These are phyloP conservation scores for Adelosebastes latens DNA, from an alignment of 2,797 vertebrate genomes.

Conservation along the genomic window DNA sequence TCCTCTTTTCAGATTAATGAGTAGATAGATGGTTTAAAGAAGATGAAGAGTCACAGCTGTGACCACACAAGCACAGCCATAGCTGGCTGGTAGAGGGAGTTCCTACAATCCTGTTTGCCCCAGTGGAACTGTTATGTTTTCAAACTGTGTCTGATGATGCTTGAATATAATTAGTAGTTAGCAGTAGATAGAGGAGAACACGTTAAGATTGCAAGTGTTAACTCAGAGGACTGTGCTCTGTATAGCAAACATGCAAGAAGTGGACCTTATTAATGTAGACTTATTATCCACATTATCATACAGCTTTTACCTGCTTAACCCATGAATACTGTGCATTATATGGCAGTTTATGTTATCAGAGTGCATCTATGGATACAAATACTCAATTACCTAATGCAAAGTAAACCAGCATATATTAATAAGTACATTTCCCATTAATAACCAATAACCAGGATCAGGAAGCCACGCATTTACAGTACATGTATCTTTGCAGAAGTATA, in stretches of 20 bases:
- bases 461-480: not conserved
- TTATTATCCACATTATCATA: not conserved
- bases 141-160: not conserved
- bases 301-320: not conserved
- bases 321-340: not conserved
- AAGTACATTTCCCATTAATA: not conserved
- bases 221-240: not conserved
- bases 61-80: conserved; percentile 14
- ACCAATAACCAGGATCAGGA: not conserved
- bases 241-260: not conserved
- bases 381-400: not conserved
- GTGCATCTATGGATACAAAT: not conserved
- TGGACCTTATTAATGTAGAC: not conserved
- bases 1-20: conserved; percentile 47
- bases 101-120: not conserved
- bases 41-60: conserved; percentile 65
- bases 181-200: not conserved
- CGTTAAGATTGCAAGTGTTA: not conserved
- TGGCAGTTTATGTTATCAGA: not conserved
- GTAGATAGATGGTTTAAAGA: conserved; percentile 33
- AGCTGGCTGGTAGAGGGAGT: not conserved
- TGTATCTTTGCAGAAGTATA: not conserved
- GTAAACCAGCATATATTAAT: not conserved
- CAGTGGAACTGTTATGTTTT: not conserved
- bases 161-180: not conserved